Base-by-base conservation (phyloP, 2,113 vertebrate species). In the Xenopus borealis region DNA sequence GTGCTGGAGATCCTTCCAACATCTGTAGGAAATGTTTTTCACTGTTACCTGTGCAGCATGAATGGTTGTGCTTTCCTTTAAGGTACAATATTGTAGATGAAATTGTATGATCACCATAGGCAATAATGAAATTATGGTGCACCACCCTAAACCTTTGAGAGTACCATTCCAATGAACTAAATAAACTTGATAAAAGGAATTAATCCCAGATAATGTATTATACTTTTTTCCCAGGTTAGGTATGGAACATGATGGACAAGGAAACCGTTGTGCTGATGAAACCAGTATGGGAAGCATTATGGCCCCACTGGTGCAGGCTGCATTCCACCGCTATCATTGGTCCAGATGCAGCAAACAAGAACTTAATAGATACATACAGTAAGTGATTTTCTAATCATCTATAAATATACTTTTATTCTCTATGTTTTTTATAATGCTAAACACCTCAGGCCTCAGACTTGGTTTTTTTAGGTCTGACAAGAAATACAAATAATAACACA, bases 241-340 rank as follows among this genome's bases (percentile, higher is more conserved):
- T 45, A 98, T 99, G 97, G 97, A 99, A 79, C 97, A 99, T 0
- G 97, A 98, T 0, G 97, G 97, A 3, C 97, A 98, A 82, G 97
- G 95, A n/a, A 99, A 99, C 44, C 92, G 94, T 50, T 99, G 97
- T 0, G 93, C 94, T 0, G 97, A 98, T 0, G 97, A 99, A 90
- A 98, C 95, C 71, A 93, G 94, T 79, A 95, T 98, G 95, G 97
- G 97, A 69, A 98, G 97, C 76, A 97, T 99, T 82, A 99, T 99
- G 97, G 97, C 97, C 0, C 97, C 97, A 0, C 88, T 99, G 78
- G 97, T 99, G 20, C 97, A 98, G 83, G 96, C 97, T 0, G 97
- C 97, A 53, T 98, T 98, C 87, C 97, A 99, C 81, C 93, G 97
- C 45, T 99, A 98, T 79, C 97, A 99, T 84, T 98, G 97, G 97